phyloP scores from a whole-genome alignment of 2,797 vertebrate genomes.

The Sciurus vulgaris region DNA sequence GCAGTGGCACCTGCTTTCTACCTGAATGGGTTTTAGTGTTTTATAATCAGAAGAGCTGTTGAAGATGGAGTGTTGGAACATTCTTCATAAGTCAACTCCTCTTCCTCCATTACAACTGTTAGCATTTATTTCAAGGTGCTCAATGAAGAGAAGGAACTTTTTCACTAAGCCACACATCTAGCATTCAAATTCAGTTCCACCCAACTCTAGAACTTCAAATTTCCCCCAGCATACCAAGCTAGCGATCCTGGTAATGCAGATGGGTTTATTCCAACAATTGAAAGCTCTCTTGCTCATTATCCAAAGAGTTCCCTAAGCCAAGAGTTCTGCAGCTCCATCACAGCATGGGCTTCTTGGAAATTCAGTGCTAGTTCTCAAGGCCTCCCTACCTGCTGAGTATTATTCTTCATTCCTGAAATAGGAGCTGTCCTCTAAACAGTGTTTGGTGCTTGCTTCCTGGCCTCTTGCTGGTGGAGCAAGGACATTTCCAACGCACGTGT shows the following conservation, averaged over 20 bases:
- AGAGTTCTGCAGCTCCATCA: neutral
- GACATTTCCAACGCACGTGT: slow-evolving; percentile 41
- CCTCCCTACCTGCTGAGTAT: slow-evolving; percentile 54
- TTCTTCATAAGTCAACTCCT: neutral
- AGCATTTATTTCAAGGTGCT: neutral
- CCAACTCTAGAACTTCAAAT: neutral
- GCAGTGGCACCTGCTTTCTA: neutral
- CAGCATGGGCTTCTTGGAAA: slow-evolving; percentile 53
- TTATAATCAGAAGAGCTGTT: neutral
- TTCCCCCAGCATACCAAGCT: neutral
- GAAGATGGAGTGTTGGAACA: neutral
- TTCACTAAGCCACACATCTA: neutral
- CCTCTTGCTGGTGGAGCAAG: slow-evolving; percentile 43
- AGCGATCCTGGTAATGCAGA: neutral
- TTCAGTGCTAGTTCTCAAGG: neutral
- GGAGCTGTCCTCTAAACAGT: slow-evolving; percentile 60
- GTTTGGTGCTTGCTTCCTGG: slow-evolving; percentile 48
- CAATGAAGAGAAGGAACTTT: slow-evolving; percentile 2
- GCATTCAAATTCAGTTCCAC: slow-evolving; percentile 6
- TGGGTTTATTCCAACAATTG: neutral
- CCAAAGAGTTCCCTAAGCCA: neutral
- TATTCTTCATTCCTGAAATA: slow-evolving; percentile 61
- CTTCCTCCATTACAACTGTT: neutral
- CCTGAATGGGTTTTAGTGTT: neutral
- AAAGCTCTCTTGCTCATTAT: neutral